A percentile compares a stretch with the other conserved stretches of the same genome.
Conservation (phyloP, 2,888 invertebrate genomes). For the Machimus atricapillus region DNA sequence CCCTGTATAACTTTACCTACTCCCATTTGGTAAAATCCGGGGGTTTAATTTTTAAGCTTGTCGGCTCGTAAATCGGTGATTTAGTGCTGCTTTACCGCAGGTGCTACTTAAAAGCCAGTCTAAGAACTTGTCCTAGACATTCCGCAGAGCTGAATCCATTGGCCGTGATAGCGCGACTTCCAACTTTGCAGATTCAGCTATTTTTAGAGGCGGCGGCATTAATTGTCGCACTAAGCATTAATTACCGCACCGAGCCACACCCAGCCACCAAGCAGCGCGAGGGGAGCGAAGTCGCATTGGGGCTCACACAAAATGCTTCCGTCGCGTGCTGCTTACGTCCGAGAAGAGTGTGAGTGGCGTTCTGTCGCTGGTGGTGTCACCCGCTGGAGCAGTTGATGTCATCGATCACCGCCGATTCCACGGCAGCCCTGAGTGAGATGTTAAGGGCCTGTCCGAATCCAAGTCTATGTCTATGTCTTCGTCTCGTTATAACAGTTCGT, state of each 20-base stretch:
- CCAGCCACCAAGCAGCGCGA: not conserved
- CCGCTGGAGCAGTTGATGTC: not conserved
- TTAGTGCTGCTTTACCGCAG: too few species aligned
- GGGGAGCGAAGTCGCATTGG: not conserved
- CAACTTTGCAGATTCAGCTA: not conserved
- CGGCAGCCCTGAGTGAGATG: not conserved
- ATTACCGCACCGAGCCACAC: constrained; percentile 8
- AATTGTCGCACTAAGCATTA: not conserved
- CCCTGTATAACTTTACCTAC: too few species aligned
- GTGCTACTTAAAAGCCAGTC: not conserved
- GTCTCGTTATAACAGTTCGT: too few species aligned
- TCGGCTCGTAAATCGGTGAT: too few species aligned
- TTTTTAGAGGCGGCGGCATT: not conserved
- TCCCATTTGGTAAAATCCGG: too few species aligned
- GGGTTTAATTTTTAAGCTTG: too few species aligned
- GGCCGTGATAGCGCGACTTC: not conserved
- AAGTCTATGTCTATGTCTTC: too few species aligned
- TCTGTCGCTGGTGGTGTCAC: not conserved
- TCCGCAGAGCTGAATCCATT: not conserved
- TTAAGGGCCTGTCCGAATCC: too few species aligned
- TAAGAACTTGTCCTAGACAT: not conserved
- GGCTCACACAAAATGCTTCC: not conserved
- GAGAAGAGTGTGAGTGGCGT: not conserved
- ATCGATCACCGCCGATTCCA: not conserved
- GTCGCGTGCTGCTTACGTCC: not conserved